Base-by-base conservation (phyloP, 2,113 vertebrate species). In the Ovibos moschatus region DNA sequence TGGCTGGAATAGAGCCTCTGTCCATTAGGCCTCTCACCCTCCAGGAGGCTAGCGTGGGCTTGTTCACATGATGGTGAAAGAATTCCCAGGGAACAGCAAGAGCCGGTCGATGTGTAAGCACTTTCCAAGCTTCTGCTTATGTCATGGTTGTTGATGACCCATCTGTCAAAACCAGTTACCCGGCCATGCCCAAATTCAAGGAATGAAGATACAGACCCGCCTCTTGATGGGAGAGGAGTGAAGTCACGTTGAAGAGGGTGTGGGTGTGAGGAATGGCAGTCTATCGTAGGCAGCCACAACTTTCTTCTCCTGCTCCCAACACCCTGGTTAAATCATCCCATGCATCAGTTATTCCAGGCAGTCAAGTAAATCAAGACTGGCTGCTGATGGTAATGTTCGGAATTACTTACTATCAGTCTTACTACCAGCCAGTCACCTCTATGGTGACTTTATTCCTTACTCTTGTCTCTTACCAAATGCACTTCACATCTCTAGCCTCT, bases 51-150 rank as follows among this genome's bases (percentile, higher is more conserved):
- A 53, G 50, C 4, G 47, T 57, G 30, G 83, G 30, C 30, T 97
- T 89, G 64, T 57, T 85, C 43, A 47, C 78, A 50, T 7, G 9
- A 51, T 36, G 16, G 58, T 30, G 19, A 67, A 90, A 95, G 83
- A 64, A 25, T 93, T 92, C 51, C 87, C 62, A 92, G 62, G 87
- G 25, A 87, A 23, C 74, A 76, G 27, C 17, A 51, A 86, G 43
- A 91, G 27, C 23, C 47, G 21, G 21, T 53, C 58, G 85, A 0
- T 7, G 27, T 33, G 23, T 19, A 58, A 76, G 47, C 51, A 62
- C 51, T 51, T 89, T 92, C 60, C 55, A 95, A 92, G 71, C 53
- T 93, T 76, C 74, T 84, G 81, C 58, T 95, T 96, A 47, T 88
- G 15, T 95, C 71, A 28, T 47, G 6, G 82, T 55, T 90, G 88